Evolutionary conservation across 2,113 vertebrate genomes (phyloP).

Genomic region (Dolichotis patagonum): DNA sequence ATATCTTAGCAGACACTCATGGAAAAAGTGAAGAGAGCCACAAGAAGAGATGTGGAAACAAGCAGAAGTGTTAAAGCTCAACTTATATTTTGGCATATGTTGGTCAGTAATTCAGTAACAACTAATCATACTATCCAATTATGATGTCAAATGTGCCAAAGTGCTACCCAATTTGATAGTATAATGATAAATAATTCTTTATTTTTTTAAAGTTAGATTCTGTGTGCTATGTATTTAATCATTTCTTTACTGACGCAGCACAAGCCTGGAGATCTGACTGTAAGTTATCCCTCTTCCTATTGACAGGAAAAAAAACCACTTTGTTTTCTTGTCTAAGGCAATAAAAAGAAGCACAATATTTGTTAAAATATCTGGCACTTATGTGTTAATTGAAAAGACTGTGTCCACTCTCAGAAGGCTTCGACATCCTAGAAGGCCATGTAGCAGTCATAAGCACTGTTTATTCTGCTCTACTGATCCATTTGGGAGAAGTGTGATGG

Average conservation of each 20-base stretch:
- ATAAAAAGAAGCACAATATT: not conserved
- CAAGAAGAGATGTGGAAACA: not conserved
- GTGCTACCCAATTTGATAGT: not conserved
- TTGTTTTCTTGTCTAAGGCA: not conserved
- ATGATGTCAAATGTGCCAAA: not conserved
- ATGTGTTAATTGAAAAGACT: not conserved
- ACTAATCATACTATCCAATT: not conserved
- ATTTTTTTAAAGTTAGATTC: not conserved
- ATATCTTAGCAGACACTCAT: not conserved
- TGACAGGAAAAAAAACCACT: not conserved
- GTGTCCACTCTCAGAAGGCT: not conserved
- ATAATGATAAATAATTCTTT: not conserved
- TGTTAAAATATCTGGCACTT: not conserved
- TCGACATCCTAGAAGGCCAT: not conserved
- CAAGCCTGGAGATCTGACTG: not conserved
- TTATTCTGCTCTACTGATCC: not conserved
- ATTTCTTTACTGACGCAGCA: not conserved
- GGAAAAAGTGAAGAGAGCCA: not conserved
- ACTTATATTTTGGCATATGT: not conserved
- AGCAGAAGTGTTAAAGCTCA: not conserved
- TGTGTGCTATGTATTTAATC: not conserved
- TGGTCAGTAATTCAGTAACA: not conserved
- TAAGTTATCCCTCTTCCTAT: not conserved
- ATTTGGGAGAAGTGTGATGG: not conserved
- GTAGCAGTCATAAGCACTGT: not conserved